Conservation (phyloP, 2,888 invertebrate genomes). For the Noctua fimbriata region DNA sequence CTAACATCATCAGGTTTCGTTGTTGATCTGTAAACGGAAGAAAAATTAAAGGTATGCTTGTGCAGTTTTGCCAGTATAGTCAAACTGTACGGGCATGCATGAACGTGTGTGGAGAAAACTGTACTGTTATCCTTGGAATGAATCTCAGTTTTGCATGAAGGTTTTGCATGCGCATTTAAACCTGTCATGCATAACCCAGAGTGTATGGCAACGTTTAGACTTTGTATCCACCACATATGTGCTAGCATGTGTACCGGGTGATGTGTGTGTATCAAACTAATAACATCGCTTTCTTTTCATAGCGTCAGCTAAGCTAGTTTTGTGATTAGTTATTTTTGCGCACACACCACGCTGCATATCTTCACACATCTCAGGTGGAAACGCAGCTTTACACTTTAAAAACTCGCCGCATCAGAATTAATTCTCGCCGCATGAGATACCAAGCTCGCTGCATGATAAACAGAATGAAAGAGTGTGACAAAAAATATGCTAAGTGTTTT, state of each 20-base stretch:
- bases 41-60: background rate
- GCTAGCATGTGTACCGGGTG: background rate
- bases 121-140: too few relatives aligned
- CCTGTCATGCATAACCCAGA: too few relatives aligned
- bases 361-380: background rate
- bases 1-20: constrained; percentile 36
- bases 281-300: too few relatives aligned
- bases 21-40: constrained; percentile 49
- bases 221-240: too few relatives aligned
- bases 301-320: background rate
- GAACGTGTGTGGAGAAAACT: too few relatives aligned
- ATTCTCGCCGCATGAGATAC: background rate
- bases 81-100: too few relatives aligned
- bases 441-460: background rate
- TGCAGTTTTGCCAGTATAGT: too few relatives aligned
- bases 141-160: too few relatives aligned
- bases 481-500: background rate
- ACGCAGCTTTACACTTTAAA: background rate
- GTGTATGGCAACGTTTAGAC: too few relatives aligned
- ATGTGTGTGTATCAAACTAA: background rate
- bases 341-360: background rate
- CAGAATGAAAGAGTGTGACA: background rate
- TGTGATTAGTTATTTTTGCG: background rate
- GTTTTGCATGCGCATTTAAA: too few relatives aligned
- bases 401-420: background rate